Conservation (phyloP, 2,888 invertebrate genomes). For the Orthonevra nobilis region DNA sequence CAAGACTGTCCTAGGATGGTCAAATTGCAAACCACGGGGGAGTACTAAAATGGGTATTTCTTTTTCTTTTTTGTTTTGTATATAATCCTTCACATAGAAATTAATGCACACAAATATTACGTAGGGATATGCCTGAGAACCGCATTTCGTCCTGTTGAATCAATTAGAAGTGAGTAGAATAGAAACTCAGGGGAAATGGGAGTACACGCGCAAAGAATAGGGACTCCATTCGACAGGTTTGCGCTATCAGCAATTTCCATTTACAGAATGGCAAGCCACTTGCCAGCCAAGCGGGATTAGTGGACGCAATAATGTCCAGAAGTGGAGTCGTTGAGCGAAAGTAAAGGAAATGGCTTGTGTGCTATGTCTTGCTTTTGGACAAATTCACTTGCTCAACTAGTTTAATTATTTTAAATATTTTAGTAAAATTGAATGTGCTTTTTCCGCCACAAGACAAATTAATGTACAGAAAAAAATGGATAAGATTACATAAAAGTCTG, state of each 20-base stretch:
- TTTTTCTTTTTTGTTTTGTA: not conserved
- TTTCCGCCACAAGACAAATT: too few relatives aligned
- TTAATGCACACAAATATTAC: slow-evolving; percentile 1
- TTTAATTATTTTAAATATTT: too few relatives aligned
- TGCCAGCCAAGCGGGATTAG: slow-evolving; percentile 47
- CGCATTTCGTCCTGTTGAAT: slow-evolving; percentile 47
- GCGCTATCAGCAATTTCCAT: slow-evolving; percentile 45
- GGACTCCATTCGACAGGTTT: slow-evolving; percentile 23
- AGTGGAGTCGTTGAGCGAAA: slow-evolving; percentile 34
- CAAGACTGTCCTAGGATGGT: slow-evolving; percentile 5
- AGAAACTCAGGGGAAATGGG: not conserved
- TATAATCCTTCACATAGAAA: not conserved
- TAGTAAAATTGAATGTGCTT: too few relatives aligned
- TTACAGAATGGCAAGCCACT: slow-evolving; percentile 41
- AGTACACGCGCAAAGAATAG: not conserved
- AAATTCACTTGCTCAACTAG: too few relatives aligned
- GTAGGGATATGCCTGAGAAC: too few relatives aligned
- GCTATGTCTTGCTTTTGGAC: too few relatives aligned
- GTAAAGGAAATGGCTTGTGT: slow-evolving; percentile 25
- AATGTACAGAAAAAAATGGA: too few relatives aligned
- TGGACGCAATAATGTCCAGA: slow-evolving; percentile 40
- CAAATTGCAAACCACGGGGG: slow-evolving; percentile 9
- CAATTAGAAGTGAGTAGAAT: slow-evolving; percentile 36
- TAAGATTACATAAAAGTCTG: too few relatives aligned
- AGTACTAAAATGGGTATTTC: slow-evolving; percentile 9